phyloP scores from a whole-genome alignment of 2,113 vertebrate species.

The Istiophorus platypterus region DNA sequence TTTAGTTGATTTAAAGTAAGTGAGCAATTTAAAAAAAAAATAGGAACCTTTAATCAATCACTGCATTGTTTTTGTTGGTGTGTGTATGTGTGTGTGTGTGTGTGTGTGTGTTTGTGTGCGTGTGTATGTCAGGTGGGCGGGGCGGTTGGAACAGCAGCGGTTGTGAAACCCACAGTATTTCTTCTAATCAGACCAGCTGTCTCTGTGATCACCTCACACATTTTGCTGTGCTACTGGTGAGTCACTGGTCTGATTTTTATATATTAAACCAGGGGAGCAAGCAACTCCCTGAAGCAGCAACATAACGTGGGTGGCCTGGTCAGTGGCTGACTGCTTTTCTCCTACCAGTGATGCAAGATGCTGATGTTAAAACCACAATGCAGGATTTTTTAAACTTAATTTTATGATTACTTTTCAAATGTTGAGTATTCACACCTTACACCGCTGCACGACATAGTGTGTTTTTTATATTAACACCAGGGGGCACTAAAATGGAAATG shows the following conservation, averaged over 20 bases:
- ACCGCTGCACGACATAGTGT: background rate
- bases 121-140: conserved; percentile 84
- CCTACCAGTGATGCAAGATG: background rate
- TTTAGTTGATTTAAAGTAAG: conserved; percentile 17
- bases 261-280: conserved; percentile 18
- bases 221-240: conserved; percentile 93
- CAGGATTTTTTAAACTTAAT: background rate
- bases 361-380: background rate
- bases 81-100: conserved; percentile 41
- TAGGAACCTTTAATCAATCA: conserved; percentile 4
- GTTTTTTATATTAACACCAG: background rate
- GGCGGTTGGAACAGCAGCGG: conserved; percentile 90
- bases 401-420: background rate
- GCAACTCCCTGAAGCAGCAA: conserved; percentile 13
- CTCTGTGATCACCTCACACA: conserved; percentile 94
- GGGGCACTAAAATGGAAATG: background rate
- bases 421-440: background rate
- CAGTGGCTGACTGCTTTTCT: background rate
- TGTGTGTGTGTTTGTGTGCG: conserved; percentile 40
- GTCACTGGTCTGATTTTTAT: conserved; percentile 56
- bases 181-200: conserved; percentile 87
- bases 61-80: conserved; percentile 15
- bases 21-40: background rate
- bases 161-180: conserved; percentile 83
- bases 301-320: conserved; percentile 13